These are phyloP conservation scores for Stenichneumon culpator DNA, from an alignment of 2,888 invertebrate species.

Conservation along the genomic window DNA sequence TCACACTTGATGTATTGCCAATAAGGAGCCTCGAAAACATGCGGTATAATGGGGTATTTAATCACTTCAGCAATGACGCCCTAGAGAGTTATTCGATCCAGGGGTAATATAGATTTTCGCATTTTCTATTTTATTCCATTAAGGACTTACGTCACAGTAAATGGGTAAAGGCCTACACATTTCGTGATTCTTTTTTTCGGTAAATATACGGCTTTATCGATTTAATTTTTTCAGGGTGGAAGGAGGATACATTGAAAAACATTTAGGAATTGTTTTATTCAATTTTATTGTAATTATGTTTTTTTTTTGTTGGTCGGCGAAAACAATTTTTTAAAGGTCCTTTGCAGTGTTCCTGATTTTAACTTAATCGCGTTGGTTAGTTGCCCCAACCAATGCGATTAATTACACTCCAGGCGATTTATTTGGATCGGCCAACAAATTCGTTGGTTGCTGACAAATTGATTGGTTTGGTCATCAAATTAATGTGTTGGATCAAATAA, in stretches of 20 bases:
- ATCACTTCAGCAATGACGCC: background rate
- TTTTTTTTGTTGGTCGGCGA: too few relatives aligned
- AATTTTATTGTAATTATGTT: too few relatives aligned
- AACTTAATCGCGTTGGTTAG: too few relatives aligned
- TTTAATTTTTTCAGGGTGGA: too few relatives aligned
- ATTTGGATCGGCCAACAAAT: background rate
- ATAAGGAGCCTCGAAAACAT: slow-evolving; percentile 10
- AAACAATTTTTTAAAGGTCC: too few relatives aligned
- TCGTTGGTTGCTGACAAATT: slow-evolving; percentile 32
- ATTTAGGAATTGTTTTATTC: too few relatives aligned
- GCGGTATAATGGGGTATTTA: slow-evolving; percentile 18
- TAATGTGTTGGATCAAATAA: background rate
- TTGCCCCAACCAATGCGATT: background rate
- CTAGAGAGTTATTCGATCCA: background rate
- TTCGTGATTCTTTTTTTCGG: too few relatives aligned
- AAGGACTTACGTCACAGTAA: background rate
- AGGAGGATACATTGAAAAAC: too few relatives aligned
- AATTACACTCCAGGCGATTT: background rate
- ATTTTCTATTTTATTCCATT: slow-evolving; percentile 49
- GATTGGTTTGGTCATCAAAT: slow-evolving; percentile 6
- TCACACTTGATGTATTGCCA: slow-evolving; percentile 46
- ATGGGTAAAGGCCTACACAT: too few relatives aligned
- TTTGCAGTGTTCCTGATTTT: too few relatives aligned
- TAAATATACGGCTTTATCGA: too few relatives aligned
- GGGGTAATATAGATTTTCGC: background rate